phyloP scores from a whole-genome alignment of 2,888 invertebrate species.

The Chironomus tentans region DNA sequence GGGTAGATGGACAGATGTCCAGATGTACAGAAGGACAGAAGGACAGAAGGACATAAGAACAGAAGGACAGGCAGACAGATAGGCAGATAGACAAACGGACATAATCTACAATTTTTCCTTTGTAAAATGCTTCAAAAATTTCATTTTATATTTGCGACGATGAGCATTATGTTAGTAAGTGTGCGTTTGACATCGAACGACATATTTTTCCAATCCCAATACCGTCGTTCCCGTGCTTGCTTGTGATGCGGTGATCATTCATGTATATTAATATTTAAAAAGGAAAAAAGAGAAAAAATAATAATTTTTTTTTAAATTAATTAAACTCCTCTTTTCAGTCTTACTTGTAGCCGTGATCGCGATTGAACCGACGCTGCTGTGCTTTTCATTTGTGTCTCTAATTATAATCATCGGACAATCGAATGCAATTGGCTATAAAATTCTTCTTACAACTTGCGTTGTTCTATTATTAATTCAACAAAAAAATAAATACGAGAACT shows the following conservation, averaged over 20 bases:
- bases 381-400: neutral
- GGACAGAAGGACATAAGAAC: no score
- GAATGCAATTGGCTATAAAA: constrained; percentile 23
- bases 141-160: neutral
- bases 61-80: no score
- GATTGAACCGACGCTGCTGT: constrained; percentile 16
- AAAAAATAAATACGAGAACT: neutral
- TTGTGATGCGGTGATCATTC: no score
- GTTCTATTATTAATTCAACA: constrained; percentile 21
- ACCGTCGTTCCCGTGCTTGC: no score
- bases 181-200: neutral
- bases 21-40: no score
- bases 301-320: constrained; percentile 11
- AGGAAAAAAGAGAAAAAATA: neutral
- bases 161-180: neutral
- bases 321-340: constrained; percentile 16
- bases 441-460: constrained; percentile 12
- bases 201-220: neutral
- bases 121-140: no score
- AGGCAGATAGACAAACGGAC: no score
- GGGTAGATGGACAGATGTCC: no score
- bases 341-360: constrained; percentile 1
- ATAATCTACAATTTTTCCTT: no score
- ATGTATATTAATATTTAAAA: neutral
- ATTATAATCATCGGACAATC: constrained; percentile 1